Conservation (phyloP, 2,888 invertebrate genomes). For the Fragum sueziense region DNA sequence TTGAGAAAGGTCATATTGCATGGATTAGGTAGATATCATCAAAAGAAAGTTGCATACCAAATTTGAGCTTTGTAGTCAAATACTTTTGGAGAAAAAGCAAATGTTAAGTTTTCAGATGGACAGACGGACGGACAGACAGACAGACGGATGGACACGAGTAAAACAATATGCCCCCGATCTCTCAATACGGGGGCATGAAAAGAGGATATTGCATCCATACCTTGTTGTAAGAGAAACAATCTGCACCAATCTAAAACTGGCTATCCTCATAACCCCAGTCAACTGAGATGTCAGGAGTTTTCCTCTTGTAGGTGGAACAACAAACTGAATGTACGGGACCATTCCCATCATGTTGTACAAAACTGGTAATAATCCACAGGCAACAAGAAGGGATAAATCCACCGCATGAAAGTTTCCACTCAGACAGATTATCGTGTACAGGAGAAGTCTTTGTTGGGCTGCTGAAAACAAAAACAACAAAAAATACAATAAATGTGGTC, state of each 20-base stretch:
- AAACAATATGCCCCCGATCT: too few species aligned
- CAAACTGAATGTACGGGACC: slow-evolving; percentile 61
- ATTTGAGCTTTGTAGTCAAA: too few species aligned
- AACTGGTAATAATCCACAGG: slow-evolving; percentile 84
- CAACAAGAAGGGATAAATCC: slow-evolving; percentile 85
- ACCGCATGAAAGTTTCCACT: slow-evolving; percentile 85
- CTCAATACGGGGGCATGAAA: too few species aligned
- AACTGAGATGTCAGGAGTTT: slow-evolving; percentile 71
- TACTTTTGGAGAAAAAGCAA: too few species aligned
- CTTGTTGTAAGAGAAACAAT: slow-evolving; percentile 85
- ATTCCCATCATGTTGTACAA: slow-evolving; percentile 83
- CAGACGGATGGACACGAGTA: too few species aligned
- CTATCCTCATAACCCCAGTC: slow-evolving; percentile 78
- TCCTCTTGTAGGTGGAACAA: slow-evolving; percentile 68
- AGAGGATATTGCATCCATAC: slow-evolving; percentile 78
- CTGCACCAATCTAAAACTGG: slow-evolving; percentile 85
- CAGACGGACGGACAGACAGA: too few species aligned
- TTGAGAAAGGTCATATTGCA: too few species aligned
- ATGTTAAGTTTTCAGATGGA: too few species aligned
- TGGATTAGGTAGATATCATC: too few species aligned
- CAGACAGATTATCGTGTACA: slow-evolving; percentile 85
- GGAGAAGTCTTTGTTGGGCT: slow-evolving; percentile 82
- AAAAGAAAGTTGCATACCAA: too few species aligned
- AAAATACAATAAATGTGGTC: too few species aligned
- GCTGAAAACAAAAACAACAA: slow-evolving; percentile 41